These are phyloP conservation scores for Penaeus vannamei DNA, from an alignment of 1,140 invertebrate species.

Conservation along the genomic window DNA sequence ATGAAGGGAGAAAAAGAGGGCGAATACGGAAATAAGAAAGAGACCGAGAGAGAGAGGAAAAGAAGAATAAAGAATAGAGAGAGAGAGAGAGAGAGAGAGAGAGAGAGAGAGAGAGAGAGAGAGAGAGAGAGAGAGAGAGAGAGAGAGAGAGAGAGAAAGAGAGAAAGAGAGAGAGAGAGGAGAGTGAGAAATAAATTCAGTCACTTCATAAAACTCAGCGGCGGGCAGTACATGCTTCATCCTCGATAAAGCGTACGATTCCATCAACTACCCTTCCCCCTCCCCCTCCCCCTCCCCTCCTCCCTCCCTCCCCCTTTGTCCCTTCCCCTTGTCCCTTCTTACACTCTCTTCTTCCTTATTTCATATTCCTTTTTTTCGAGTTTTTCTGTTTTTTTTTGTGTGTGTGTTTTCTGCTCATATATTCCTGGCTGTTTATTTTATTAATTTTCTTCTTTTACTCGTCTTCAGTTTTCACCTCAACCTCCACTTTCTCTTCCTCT, in stretches of 20 bases:
- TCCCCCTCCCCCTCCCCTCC: background rate
- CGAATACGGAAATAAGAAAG: too few species aligned
- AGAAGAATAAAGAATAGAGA: too few species aligned
- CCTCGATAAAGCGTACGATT: slow-evolving; percentile 2
- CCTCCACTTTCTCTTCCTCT: background rate
- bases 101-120: too few species aligned
- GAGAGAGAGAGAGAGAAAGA: too few species aligned
- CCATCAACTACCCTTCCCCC: background rate
- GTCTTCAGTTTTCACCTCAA: background rate
- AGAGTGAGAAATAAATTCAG: slow-evolving; percentile 42
- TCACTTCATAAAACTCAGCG: slow-evolving; percentile 47
- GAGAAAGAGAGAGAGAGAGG: background rate
- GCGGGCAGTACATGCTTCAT: slow-evolving; percentile 15
- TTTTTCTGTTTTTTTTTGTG: background rate
- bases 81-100: too few species aligned
- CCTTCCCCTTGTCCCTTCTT: background rate
- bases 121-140: too few species aligned
- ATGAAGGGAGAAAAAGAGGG: too few species aligned
- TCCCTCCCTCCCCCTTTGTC: background rate
- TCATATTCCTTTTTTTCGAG: background rate
- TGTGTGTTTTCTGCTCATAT: background rate
- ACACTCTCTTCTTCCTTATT: background rate
- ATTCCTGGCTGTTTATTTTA: background rate
- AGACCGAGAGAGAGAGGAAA: too few species aligned
- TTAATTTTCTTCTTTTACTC: background rate